These are phyloP conservation scores for Gallinago solitaria DNA, from an alignment of 2,797 vertebrate species.

Conservation along the genomic window DNA sequence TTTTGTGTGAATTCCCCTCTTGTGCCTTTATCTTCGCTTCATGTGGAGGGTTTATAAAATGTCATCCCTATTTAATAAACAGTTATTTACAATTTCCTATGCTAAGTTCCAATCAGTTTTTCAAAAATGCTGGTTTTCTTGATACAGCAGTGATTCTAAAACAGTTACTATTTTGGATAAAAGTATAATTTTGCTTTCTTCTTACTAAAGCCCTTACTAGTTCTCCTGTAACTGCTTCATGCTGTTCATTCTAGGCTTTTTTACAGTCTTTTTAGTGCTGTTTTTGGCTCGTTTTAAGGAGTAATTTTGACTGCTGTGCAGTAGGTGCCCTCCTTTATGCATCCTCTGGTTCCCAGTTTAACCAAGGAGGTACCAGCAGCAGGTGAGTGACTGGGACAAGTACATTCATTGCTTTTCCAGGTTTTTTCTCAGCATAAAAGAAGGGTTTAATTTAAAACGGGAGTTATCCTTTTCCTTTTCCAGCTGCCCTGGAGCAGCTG, in stretches of 20 bases:
- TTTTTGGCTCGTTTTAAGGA: neutral
- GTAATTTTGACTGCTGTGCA: neutral
- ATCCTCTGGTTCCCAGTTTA: neutral
- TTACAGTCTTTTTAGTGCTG: neutral
- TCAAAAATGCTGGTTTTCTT: neutral
- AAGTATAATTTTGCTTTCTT: neutral
- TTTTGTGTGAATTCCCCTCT: neutral
- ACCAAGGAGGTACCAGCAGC: neutral
- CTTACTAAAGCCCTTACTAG: neutral
- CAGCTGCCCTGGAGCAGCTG: neutral
- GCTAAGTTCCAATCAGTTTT: neutral
- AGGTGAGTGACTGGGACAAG: neutral
- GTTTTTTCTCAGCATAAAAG: neutral
- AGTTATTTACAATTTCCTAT: neutral
- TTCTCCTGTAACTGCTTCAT: neutral
- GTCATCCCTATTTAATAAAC: neutral
- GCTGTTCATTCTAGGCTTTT: neutral
- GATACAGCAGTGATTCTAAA: neutral
- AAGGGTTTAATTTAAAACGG: neutral
- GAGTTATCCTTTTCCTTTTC: neutral
- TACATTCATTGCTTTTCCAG: neutral
- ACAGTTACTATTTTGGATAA: neutral
- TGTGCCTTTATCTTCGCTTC: neutral
- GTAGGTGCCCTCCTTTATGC: neutral
- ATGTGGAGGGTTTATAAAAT: neutral